These are phyloP conservation scores for Silurus glanis DNA, from an alignment of 2,113 vertebrate species.

Conservation along the genomic window DNA sequence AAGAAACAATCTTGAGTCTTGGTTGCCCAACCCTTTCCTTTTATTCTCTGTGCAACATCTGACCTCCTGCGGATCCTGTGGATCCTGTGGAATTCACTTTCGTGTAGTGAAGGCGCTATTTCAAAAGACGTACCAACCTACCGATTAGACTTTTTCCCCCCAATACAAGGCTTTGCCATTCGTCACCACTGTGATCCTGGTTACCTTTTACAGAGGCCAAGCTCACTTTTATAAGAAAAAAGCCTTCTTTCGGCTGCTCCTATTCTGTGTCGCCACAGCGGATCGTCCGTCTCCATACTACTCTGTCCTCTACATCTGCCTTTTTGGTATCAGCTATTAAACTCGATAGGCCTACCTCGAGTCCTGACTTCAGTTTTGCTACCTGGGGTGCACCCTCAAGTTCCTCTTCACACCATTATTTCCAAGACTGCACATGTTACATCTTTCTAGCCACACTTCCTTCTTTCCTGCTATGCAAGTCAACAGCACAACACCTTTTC, in stretches of 20 bases:
- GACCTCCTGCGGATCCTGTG: neutral
- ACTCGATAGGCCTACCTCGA: too few species aligned
- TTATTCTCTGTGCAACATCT: neutral
- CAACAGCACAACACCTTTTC: too few species aligned
- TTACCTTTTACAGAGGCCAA: neutral
- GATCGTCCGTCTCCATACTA: too few species aligned
- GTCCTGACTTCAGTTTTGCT: too few species aligned
- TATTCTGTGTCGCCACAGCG: too few species aligned
- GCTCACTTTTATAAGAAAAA: neutral
- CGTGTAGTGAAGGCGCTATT: neutral
- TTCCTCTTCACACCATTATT: neutral
- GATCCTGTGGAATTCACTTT: neutral
- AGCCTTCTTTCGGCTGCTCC: too few species aligned
- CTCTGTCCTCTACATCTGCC: too few species aligned
- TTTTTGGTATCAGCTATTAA: neutral
- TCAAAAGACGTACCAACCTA: neutral
- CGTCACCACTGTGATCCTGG: neutral
- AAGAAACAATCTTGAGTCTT: neutral
- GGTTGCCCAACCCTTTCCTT: neutral
- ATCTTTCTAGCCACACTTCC: neutral
- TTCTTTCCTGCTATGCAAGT: neutral
- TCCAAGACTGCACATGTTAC: neutral
- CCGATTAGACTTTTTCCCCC: neutral
- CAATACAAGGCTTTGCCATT: neutral
- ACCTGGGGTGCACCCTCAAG: too few species aligned